These are phyloP conservation scores for Ryuthela nishihirai DNA, from an alignment of 2,888 invertebrate genomes.

Conservation along the genomic window DNA sequence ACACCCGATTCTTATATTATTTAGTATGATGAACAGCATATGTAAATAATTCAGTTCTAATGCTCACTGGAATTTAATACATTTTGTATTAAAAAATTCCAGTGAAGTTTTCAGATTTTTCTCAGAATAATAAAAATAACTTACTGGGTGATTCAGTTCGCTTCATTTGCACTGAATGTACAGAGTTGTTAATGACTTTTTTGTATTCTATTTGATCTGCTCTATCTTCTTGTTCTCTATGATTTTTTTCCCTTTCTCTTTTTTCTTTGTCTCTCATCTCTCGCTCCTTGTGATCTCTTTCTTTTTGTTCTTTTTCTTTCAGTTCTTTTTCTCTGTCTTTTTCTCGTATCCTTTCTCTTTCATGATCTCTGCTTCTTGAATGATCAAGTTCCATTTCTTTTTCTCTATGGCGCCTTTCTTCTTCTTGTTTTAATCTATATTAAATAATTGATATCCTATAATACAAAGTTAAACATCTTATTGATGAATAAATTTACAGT, in stretches of 20 bases:
- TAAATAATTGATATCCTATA: no score
- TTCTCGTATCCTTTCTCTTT: slow-evolving; percentile 18
- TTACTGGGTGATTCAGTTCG: slow-evolving; percentile 28
- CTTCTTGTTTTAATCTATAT: slow-evolving; percentile 27
- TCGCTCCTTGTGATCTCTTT: slow-evolving; percentile 10
- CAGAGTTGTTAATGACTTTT: slow-evolving; percentile 8
- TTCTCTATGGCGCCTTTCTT: slow-evolving; percentile 22
- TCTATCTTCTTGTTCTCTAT: slow-evolving; percentile 15
- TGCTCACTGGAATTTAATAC: no score
- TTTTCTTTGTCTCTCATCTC: slow-evolving; percentile 11
- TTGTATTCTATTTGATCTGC: slow-evolving; percentile 7
- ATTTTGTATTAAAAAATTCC: no score
- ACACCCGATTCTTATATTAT: no score
- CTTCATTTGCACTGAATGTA: slow-evolving; percentile 15
- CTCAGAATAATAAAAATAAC: no score
- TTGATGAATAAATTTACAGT: no score
- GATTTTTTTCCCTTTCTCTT: slow-evolving; percentile 10
- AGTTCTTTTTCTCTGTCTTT: slow-evolving; percentile 29
- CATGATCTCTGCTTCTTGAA: slow-evolving; percentile 20
- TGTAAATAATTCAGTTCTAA: no score
- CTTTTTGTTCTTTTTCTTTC: slow-evolving; percentile 21
- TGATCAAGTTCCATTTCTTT: slow-evolving; percentile 30
- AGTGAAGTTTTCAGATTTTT: no score
- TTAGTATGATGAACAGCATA: no score
- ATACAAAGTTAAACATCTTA: no score